phyloP scores from a whole-genome alignment of 2,888 invertebrate genomes.

The Meteorus cinctellus region DNA sequence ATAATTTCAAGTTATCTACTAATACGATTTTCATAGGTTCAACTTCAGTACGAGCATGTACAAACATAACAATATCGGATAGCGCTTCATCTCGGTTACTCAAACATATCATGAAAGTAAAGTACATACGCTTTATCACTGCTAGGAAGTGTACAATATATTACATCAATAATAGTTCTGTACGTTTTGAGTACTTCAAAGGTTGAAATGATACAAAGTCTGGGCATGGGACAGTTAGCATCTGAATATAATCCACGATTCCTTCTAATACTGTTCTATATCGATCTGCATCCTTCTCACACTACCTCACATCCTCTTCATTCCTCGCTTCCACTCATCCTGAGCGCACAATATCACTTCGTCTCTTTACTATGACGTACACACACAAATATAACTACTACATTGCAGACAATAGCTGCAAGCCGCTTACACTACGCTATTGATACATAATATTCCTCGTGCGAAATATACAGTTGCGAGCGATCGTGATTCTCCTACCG shows the following conservation, averaged over 20 bases:
- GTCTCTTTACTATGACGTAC: constrained; percentile 19
- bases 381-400: constrained; percentile 17
- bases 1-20: too few species aligned
- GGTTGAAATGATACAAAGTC: constrained; percentile 18
- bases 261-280: constrained; percentile 41
- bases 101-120: too few species aligned
- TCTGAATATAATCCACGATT: constrained; percentile 50
- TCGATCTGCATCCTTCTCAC: neutral
- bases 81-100: too few species aligned
- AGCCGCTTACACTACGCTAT: constrained; percentile 63
- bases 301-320: neutral
- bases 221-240: constrained; percentile 37
- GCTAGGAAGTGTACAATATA: too few species aligned
- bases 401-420: constrained; percentile 50
- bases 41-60: too few species aligned
- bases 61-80: too few species aligned
- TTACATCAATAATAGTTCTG: neutral
- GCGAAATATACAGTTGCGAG: constrained; percentile 54
- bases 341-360: neutral
- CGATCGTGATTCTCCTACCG: constrained; percentile 25
- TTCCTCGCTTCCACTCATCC: neutral
- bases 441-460: constrained; percentile 64
- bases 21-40: too few species aligned
- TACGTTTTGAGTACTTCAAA: constrained; percentile 25
- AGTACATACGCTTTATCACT: too few species aligned